phyloP scores from a whole-genome alignment of 2,888 invertebrate genomes.

The Caenorhabditis sp. region DNA sequence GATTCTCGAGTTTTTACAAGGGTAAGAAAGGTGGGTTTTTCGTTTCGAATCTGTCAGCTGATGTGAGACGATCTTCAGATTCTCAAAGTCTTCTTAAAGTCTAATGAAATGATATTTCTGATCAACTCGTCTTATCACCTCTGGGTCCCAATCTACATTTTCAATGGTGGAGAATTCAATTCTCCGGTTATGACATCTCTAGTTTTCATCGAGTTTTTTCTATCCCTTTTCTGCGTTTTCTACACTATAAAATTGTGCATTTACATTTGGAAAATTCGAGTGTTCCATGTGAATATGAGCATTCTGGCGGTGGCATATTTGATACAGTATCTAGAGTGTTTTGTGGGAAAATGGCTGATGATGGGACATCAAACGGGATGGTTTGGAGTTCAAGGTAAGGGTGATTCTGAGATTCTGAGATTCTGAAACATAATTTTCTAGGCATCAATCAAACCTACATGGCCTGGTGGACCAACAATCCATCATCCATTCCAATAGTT shows the following conservation, averaged over 20 bases:
- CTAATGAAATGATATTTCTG: constrained; percentile 31
- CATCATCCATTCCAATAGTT: not conserved
- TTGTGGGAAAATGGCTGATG: constrained; percentile 39
- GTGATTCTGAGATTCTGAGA: not conserved
- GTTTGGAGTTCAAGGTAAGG: constrained; percentile 17
- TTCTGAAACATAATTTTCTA: constrained; percentile 7
- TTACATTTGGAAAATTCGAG: constrained; percentile 44
- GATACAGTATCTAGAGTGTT: constrained; percentile 49
- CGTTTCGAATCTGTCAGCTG: not conserved
- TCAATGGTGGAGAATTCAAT: constrained; percentile 39
- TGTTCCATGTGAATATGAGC: constrained; percentile 56
- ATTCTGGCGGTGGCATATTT: constrained; percentile 41
- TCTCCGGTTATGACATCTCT: constrained; percentile 19
- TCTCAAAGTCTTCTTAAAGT: not conserved
- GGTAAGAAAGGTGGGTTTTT: not conserved
- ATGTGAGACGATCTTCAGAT: not conserved
- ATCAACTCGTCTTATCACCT: constrained; percentile 35
- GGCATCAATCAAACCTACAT: constrained; percentile 22
- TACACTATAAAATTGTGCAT: constrained; percentile 36
- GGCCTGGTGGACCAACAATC: constrained; percentile 34
- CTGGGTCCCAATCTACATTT: constrained; percentile 49
- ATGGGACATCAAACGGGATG: constrained; percentile 33
- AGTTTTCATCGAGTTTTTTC: constrained; percentile 5
- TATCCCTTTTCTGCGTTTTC: constrained; percentile 45
- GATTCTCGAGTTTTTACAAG: not conserved